Percentiles rank a stretch among this genome's conserved stretches.
These are phyloP conservation scores for Mythimna impura DNA, from an alignment of 2,888 invertebrate genomes.

Conservation along the genomic window DNA sequence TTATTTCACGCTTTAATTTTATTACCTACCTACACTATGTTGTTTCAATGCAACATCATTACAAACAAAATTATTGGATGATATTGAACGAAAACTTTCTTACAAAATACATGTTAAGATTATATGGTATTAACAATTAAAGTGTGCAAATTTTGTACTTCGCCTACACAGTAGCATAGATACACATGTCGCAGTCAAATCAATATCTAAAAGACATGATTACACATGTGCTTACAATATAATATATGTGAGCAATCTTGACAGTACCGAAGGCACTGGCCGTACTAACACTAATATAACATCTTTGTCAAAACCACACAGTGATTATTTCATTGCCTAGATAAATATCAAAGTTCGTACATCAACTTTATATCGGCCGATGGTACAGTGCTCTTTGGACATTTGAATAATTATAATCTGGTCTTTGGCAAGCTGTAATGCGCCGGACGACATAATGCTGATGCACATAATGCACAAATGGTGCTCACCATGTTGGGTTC, in stretches of 20 bases:
- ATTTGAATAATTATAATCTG: slow-evolving; percentile 25
- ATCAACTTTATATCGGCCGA: slow-evolving; percentile 38
- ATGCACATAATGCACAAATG: slow-evolving; percentile 32
- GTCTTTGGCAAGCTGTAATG: slow-evolving; percentile 44
- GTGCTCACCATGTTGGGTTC: slow-evolving; percentile 32
- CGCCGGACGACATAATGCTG: slow-evolving; percentile 37
- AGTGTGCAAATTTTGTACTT: slow-evolving; percentile 79
- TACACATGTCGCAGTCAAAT: slow-evolving; percentile 62
- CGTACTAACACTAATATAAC: slow-evolving; percentile 61
- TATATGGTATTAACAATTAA: slow-evolving; percentile 62
- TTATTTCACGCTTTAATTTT: slow-evolving; percentile 84
- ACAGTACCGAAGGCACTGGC: slow-evolving; percentile 57
- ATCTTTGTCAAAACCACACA: slow-evolving; percentile 60
- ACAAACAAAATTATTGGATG: slow-evolving; percentile 68
- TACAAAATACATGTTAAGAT: slow-evolving; percentile 63
- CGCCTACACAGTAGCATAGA: slow-evolving; percentile 62
- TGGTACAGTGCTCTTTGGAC: slow-evolving; percentile 44
- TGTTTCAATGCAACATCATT: slow-evolving; percentile 70
- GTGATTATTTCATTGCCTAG: slow-evolving; percentile 52
- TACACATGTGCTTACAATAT: slow-evolving; percentile 74
- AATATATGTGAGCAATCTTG: slow-evolving; percentile 79
- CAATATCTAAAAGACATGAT: slow-evolving; percentile 62
- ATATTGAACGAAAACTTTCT: slow-evolving; percentile 62
- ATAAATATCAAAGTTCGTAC: slow-evolving; percentile 54
- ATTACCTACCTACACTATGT: slow-evolving; percentile 76